Conservation (phyloP, 2,888 invertebrate genomes). For the Amphipyra tragopoginis region DNA sequence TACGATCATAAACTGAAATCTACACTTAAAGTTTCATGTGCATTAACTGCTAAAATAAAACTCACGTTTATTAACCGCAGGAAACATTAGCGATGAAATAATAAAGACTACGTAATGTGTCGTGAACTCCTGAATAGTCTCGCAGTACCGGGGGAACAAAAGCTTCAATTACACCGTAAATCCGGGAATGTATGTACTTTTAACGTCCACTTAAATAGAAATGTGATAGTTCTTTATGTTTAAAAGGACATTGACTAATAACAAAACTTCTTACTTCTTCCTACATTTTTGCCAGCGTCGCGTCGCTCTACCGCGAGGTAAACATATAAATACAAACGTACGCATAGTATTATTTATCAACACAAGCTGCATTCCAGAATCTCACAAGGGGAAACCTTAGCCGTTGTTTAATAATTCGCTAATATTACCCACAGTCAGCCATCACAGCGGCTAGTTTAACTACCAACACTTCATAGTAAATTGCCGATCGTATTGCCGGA, state of each 20-base stretch:
- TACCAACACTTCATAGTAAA: constrained; percentile 48
- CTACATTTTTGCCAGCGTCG: constrained; percentile 30
- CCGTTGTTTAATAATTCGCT: constrained; percentile 59
- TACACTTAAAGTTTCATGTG: constrained; percentile 22
- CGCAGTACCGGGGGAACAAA: constrained; percentile 28
- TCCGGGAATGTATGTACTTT: constrained; percentile 13
- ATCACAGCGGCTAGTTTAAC: constrained; percentile 46
- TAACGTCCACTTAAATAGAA: constrained; percentile 18
- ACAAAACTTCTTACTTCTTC: constrained; percentile 19
- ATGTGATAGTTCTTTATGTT: constrained; percentile 10
- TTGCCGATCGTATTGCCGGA: constrained; percentile 54
- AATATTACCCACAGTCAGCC: constrained; percentile 56
- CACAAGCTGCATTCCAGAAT: constrained; percentile 46
- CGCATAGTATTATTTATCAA: constrained; percentile 49
- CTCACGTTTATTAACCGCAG: constrained; percentile 20
- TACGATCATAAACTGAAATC: constrained; percentile 30
- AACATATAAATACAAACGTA: constrained; percentile 26
- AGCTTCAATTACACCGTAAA: constrained; percentile 33
- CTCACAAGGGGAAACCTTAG: constrained; percentile 56
- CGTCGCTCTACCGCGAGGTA: constrained; percentile 3
- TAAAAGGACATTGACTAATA: constrained; percentile 31
- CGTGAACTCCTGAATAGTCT: constrained; percentile 1
- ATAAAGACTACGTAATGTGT: constrained; percentile 20
- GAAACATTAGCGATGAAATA: constrained; percentile 30
- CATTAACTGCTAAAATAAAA: constrained; percentile 30